Conservation (phyloP, 2,888 invertebrate genomes). For the Chalcis sispes region DNA sequence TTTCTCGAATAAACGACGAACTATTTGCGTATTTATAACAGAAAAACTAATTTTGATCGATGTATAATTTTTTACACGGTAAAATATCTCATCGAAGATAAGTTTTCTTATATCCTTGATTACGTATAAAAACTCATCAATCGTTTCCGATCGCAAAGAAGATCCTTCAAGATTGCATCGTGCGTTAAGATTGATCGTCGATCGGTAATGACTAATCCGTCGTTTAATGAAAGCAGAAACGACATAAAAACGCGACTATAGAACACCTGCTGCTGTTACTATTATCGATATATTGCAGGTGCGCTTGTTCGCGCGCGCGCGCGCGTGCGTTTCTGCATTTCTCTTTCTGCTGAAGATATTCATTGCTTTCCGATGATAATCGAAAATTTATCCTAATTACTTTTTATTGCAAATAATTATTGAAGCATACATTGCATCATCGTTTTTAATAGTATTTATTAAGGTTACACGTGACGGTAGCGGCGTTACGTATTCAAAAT, state of each 20-base stretch:
- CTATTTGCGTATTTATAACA: no score
- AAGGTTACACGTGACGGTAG: no score
- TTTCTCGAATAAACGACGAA: no score
- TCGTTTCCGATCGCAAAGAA: conserved; percentile 47
- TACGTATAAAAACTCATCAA: conserved; percentile 37
- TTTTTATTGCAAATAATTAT: conserved; percentile 26
- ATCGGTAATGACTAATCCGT: conserved; percentile 70
- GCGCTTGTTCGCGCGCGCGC: conserved; percentile 18
- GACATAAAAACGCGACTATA: conserved; percentile 61
- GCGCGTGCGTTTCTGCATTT: no score
- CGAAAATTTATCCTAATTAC: conserved; percentile 12
- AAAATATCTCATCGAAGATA: background rate
- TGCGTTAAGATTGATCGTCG: conserved; percentile 68
- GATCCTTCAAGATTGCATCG: conserved; percentile 48
- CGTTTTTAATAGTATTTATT: background rate
- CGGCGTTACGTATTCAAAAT: no score
- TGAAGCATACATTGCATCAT: conserved; percentile 9
- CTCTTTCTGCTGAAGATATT: conserved; percentile 2
- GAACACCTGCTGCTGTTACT: conserved; percentile 63
- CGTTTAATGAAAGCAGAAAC: conserved; percentile 65
- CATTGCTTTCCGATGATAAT: background rate
- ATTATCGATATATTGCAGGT: background rate
- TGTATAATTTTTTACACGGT: no score
- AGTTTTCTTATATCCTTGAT: background rate
- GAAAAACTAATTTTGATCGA: no score